Conservation (phyloP, 92 coral and sea anemone species). For the Phymanthus crucifer region DNA sequence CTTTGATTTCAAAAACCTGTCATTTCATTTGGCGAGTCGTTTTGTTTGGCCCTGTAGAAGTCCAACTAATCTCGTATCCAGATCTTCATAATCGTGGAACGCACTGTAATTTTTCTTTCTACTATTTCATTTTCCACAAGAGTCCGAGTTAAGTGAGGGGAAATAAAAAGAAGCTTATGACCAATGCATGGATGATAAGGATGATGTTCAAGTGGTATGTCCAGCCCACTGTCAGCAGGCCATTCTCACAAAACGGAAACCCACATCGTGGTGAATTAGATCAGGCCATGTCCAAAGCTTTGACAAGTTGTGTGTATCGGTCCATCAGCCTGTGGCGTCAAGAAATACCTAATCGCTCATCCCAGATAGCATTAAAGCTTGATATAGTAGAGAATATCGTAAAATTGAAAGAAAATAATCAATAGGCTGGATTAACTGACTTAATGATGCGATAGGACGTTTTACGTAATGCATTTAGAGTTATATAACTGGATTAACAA, state of each 20-base stretch:
- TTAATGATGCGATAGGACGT: constrained; percentile 17
- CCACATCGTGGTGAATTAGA: constrained; percentile 11
- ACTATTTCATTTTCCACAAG: constrained; percentile 8
- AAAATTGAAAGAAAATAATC: background rate
- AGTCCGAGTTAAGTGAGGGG: constrained; percentile 15
- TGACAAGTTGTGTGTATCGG: constrained; percentile 8
- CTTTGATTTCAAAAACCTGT: constrained; percentile 5
- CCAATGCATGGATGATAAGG: constrained; percentile 16
- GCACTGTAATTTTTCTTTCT: constrained; percentile 7
- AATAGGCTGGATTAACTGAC: constrained; percentile 11
- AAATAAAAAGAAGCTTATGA: constrained; percentile 10
- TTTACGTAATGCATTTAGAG: constrained; percentile 12
- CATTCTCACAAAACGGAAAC: constrained; percentile 13
- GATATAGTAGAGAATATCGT: constrained; percentile 1
- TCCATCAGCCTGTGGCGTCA: constrained; percentile 13
- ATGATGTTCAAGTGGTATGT: constrained; percentile 9
- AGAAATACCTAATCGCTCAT: constrained; percentile 2
- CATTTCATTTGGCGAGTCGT: background rate
- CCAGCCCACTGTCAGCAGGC: constrained; percentile 18
- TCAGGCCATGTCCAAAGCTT: constrained; percentile 1
- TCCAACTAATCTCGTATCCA: background rate
- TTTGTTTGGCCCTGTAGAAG: background rate
- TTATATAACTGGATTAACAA: constrained; percentile 14
- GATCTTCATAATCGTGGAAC: background rate
- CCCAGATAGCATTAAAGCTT: constrained; percentile 9